phyloP scores from a whole-genome alignment of 2,113 vertebrate species.

The Sitta europaea region DNA sequence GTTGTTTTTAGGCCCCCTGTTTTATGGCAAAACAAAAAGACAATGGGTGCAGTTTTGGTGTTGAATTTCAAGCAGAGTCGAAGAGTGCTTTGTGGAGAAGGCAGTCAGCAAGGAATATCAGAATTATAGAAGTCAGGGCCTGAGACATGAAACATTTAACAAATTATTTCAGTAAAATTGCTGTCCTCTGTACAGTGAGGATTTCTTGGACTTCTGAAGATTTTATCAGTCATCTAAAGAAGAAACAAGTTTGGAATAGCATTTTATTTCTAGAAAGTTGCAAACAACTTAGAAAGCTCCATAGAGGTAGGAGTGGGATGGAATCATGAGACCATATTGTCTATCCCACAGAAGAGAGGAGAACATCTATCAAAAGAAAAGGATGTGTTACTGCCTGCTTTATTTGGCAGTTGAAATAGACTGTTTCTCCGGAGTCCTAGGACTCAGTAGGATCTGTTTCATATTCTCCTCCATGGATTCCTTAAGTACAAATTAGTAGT shows the following conservation, averaged over 20 bases:
- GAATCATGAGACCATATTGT: background rate
- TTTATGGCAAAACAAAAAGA: background rate
- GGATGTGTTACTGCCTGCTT: background rate
- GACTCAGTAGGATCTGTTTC: background rate
- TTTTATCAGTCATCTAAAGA: background rate
- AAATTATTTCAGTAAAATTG: background rate
- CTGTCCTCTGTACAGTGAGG: rapidly evolving
- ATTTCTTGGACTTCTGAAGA: background rate
- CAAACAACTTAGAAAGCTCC: background rate
- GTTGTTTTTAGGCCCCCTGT: background rate
- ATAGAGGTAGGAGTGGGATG: background rate
- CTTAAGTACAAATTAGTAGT: background rate
- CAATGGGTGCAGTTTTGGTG: background rate
- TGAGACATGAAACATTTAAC: background rate
- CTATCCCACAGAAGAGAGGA: background rate
- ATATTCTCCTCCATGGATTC: background rate
- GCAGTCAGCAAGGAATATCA: background rate
- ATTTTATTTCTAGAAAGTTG: background rate
- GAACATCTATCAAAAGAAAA: background rate
- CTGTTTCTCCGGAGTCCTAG: background rate
- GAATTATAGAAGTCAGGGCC: background rate
- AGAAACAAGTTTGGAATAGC: background rate
- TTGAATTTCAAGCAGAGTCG: background rate
- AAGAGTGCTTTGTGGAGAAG: background rate
- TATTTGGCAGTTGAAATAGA: background rate